Base-by-base conservation (phyloP, 2,113 vertebrate species). In the Tympanuchus pallidicinctus region DNA sequence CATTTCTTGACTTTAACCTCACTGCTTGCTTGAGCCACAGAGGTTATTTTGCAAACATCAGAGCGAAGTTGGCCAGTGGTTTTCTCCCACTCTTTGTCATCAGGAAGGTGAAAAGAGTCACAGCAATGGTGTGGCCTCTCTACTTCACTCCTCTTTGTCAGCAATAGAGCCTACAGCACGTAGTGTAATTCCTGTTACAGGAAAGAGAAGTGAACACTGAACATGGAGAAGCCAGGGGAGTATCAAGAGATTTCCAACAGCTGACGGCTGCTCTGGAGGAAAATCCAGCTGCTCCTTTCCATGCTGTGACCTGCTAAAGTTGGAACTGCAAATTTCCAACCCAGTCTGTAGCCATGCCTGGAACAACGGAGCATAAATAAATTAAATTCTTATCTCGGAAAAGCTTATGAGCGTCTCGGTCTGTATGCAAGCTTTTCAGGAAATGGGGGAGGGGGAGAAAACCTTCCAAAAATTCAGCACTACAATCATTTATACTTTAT, bases 211-310 rank as follows among this genome's bases (percentile, higher is more conserved):
- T 88, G 89, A 88, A 94, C 52, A 69, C 76, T 80, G 79, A 93
- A 93, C 81, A 65, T 81, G 72, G 94, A 92, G 89, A 94, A 95
- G 87, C 89, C 94, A 95, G 89, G 61, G 85, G 92, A 90, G 76
- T 86, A 89, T 88, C 94, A 94, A 81, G 93, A 92, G 96, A 92
- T 52, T 96, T 95, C 88, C 82, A 96, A 91, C 88, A 97, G 95
- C 94, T 94, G 95, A 95, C 7, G 72, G 82, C 88, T 86, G 79
- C 85, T 90, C 95, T 52, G 61, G 79, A 94, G 96, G 72, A 94
- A 94, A 94, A 97, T 74, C 91, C 96, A 95, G 94, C 96, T 96
- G 96, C 88, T 94, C 76, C 88, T 88, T 86, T 88, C 95, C 91
- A 90, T 36, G 57, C 79, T 71, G 91, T 96, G 94, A 95, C 91